Evolutionary conservation across 1,140 invertebrate genomes (phyloP), one percentile per base, ranked within the genome.

Genomic region (Potamilus streckersoni): DNA sequence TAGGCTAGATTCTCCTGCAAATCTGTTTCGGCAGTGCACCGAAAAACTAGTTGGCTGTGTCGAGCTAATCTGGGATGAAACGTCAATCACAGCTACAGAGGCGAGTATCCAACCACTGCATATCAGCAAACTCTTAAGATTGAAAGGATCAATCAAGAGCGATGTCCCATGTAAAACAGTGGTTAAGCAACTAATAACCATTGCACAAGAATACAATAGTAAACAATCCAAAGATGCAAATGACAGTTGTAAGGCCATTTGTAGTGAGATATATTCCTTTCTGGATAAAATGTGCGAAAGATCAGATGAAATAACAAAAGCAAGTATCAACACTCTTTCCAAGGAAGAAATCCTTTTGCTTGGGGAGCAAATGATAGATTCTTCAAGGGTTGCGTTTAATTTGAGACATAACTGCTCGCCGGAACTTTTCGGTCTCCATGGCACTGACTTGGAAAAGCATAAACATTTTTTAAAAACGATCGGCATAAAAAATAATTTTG

Each of bases 331-430:
- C 4, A 2, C 0, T 12, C 19, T 69, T 19, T 14, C 15, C 60
- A 56, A 59, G 20, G n/a, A 59, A 19, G 23, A 56, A 3, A 55
- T 71, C 17, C 49, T 76, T 6, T 31, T 66, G 14, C 49, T 71
- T 57, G 69, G 74, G 38, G 58, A 66, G 55, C 23, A 61, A 19
- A 62, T 76, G n/a, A 27, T 71, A 16, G 38, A 15, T 19, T 55
- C 63, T 15, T 17, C 23, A 64, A 31, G 38, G 59, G 74, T 67
- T 57, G 74, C 74, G 61, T 66, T 71, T 64, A 60, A 17, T 56
- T 11, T 71, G 8, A 67, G 60, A 38, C 12, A 19, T n/a, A 56
- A 70, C 64, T 76, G 68, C 61, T 27, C 19, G 12, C 74, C 74
- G 19, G 38, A 76, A 4, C 38, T 76, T 15, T 76, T 58, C 67